A percentile compares a stretch with the other conserved stretches of the same genome.
Evolutionary conservation across 2,797 vertebrate species (phyloP).

Genomic region (Sphenodon punctatus): DNA sequence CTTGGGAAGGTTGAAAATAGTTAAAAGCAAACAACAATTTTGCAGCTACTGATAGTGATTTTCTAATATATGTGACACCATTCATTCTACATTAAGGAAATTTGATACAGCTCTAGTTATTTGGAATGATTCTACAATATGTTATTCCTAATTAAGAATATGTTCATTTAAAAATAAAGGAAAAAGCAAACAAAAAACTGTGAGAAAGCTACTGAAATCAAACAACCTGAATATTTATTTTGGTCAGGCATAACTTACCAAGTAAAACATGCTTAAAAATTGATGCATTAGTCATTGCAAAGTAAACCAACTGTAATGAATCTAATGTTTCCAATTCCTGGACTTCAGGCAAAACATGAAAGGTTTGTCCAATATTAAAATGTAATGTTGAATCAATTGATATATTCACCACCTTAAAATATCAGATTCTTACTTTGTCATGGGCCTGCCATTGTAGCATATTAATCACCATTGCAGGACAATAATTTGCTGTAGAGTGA

Average conservation of each 20-base stretch:
- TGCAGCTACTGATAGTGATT: not conserved
- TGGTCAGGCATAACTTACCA: not conserved
- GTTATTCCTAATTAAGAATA: not conserved
- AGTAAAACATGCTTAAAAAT: not conserved
- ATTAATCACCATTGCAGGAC: not conserved
- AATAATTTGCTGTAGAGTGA: not conserved
- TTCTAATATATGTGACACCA: not conserved
- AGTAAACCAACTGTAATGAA: not conserved
- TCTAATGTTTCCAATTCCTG: not conserved
- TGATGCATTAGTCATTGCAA: not conserved
- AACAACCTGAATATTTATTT: not conserved
- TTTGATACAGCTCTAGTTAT: not conserved
- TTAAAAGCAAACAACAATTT: not conserved
- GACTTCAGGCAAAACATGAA: not conserved
- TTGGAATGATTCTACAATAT: not conserved
- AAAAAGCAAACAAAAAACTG: not conserved
- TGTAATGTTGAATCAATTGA: no score
- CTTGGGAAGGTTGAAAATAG: not conserved
- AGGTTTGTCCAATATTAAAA: not conserved
- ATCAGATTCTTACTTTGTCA: not conserved
- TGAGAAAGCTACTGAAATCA: not conserved
- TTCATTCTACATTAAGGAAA: not conserved
- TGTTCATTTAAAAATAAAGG: not conserved
- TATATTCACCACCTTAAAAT: not conserved
- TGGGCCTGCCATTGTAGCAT: not conserved